Base-by-base conservation (phyloP, 2,888 invertebrate genomes). In the Heliconius ethilla region DNA sequence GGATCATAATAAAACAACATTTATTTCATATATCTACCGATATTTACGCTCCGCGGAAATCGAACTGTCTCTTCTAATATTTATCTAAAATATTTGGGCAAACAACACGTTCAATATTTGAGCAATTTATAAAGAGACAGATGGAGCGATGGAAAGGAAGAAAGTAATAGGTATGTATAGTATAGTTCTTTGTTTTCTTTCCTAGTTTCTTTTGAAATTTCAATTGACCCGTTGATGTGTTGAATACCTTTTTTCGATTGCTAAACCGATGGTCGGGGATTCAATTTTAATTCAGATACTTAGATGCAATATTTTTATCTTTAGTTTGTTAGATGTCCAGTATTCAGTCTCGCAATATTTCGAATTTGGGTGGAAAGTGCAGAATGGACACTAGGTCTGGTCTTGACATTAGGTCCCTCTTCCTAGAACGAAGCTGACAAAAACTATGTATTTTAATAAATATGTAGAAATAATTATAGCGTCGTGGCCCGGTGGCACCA, bases 21-120 rank as follows among this genome's bases (percentile, higher is more conserved):
- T 22, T 18, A 22, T 55, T 22, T 55, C 18, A 55, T 22, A 55
- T 22, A 22, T 55, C 22, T 55, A 55, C 18, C 7, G 55, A 55
- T 55, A 22, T 45, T 45, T 45, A 55, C 55, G 3, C 22, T 55
- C 22, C 22, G 55, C 66, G 33, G 33, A 66, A 66, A 33, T 33
- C 22, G 33, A 33, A 66, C 22, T 66, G 33, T 10, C 33, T 66
- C 3, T 45, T 15, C 18, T 2, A 45, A 27, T 70, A 25, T 51
- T 27, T 70, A 70, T n/a, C 13, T 55, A 22, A 11, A 29, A 72
- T 55, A 72, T 33, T 27, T 29, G 5, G 13, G 13, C 37, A 3
- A 10, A 40, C 25, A n/a, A 66, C 66, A 37, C 7, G 37, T 67
- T 70, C 29, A 73, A 62, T 73, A 40, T 62, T 73, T 73, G 62